Conservation (phyloP, 1,140 invertebrate species). For the Samia ricini region DNA sequence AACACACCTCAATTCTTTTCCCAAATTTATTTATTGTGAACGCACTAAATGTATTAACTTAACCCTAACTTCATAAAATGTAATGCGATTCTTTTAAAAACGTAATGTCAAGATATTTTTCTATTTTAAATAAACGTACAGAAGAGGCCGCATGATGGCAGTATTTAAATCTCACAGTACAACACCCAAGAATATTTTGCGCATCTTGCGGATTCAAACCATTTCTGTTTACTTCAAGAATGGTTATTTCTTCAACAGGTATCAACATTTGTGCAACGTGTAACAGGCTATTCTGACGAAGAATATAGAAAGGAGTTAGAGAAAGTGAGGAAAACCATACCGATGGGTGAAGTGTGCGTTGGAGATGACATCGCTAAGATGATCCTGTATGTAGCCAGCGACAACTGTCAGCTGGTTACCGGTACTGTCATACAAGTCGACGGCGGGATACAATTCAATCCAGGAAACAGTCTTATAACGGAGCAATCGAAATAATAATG, state of each 20-base stretch:
- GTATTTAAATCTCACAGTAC: too few species aligned
- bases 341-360: slow-evolving; percentile 84
- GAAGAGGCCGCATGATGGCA: too few species aligned
- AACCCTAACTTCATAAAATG: too few species aligned
- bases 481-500: slow-evolving; percentile 8
- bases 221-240: too few species aligned
- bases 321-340: slow-evolving; percentile 1
- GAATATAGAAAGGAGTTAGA: slow-evolving; percentile 25
- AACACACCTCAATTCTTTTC: too few species aligned
- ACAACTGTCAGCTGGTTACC: slow-evolving; percentile 18
- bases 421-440: slow-evolving; percentile 20
- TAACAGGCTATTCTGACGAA: slow-evolving; percentile 24
- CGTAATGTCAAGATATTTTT: too few species aligned
- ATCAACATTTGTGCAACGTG: slow-evolving; percentile 24
- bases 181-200: too few species aligned
- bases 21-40: too few species aligned
- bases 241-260: slow-evolving; percentile 12
- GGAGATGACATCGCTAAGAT: slow-evolving; percentile 85
- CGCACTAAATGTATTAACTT: too few species aligned
- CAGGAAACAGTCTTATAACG: not conserved
- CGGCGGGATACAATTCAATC: slow-evolving; percentile 15
- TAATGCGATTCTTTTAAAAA: too few species aligned
- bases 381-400: slow-evolving; percentile 84
- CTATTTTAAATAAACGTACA: too few species aligned
- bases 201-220: too few species aligned